These are phyloP conservation scores for Coccyzus lansbergi DNA, from an alignment of 2,797 vertebrate genomes.

Conservation along the genomic window DNA sequence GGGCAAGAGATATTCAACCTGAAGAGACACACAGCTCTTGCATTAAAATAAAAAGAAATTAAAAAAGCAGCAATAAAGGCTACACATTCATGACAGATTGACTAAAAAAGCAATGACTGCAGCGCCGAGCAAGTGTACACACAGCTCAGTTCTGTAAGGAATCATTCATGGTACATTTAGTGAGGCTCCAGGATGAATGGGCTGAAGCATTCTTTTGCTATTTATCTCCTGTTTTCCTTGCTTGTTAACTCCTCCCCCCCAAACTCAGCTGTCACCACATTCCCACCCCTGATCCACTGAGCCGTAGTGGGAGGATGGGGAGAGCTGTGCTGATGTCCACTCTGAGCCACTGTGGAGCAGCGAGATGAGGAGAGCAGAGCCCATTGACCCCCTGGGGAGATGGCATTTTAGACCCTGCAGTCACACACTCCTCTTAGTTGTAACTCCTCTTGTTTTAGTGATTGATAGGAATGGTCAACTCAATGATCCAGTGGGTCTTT, in stretches of 20 bases:
- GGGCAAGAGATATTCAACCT: neutral
- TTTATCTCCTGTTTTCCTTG: conserved; percentile 2
- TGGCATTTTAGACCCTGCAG: neutral
- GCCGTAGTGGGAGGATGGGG: neutral
- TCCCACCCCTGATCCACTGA: neutral
- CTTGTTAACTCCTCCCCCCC: neutral
- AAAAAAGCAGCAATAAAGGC: neutral
- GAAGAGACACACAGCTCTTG: neutral
- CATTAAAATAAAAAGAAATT: neutral
- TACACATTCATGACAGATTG: neutral
- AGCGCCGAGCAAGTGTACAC: neutral
- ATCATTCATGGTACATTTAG: conserved; percentile 20
- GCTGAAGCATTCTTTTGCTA: neutral
- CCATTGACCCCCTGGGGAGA: neutral
- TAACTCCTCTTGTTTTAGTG: too few relatives aligned
- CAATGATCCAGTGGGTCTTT: too few relatives aligned
- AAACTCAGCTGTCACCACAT: accelerated
- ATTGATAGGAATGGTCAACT: too few relatives aligned
- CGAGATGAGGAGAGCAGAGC: neutral
- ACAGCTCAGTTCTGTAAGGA: neutral
- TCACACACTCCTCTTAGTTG: accelerated
- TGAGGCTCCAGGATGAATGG: neutral
- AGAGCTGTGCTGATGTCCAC: accelerated
- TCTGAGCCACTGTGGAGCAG: neutral
- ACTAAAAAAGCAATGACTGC: neutral